Percentiles rank a stretch among this genome's conserved stretches.
These are phyloP conservation scores for Buathra laborator DNA, from an alignment of 2,888 invertebrate genomes.

Conservation along the genomic window DNA sequence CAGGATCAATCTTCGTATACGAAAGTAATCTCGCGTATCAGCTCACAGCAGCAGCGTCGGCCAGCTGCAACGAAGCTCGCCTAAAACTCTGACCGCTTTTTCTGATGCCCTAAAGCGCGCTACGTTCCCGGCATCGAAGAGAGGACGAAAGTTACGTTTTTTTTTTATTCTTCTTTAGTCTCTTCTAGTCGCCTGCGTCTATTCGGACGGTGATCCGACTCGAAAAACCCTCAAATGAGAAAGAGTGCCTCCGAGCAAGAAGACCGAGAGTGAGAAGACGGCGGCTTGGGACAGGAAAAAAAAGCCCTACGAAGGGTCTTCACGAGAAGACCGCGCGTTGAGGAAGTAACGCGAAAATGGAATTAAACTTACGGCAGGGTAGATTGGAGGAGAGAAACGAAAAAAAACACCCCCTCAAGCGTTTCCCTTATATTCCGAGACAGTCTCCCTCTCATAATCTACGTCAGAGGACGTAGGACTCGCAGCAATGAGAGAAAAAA, in stretches of 20 bases:
- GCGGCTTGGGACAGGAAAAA: conserved; percentile 2
- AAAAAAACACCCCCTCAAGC: conserved; percentile 31
- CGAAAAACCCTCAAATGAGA: conserved; percentile 50
- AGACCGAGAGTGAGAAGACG: conserved; percentile 2
- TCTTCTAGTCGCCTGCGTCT: conserved; percentile 11
- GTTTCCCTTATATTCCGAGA: conserved; percentile 18
- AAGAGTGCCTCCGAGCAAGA: conserved; percentile 20
- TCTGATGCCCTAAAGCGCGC: background rate
- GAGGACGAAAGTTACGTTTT: conserved; percentile 1
- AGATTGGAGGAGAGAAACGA: conserved; percentile 21
- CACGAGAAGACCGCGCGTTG: conserved; percentile 27
- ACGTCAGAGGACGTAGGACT: conserved; percentile 49
- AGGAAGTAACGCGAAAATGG: conserved; percentile 62
- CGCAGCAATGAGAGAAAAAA: conserved; percentile 20
- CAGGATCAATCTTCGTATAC: conserved; percentile 63
- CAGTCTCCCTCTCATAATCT: conserved; percentile 54
- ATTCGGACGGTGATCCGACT: conserved; percentile 28
- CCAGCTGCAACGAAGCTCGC: conserved; percentile 12
- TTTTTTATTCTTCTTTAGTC: conserved; percentile 3
- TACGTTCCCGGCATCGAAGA: background rate
- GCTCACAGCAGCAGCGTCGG: conserved; percentile 7
- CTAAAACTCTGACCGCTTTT: conserved; percentile 46
- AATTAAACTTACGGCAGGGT: conserved; percentile 55
- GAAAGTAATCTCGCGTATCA: conserved; percentile 64
- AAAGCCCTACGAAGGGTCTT: conserved; percentile 41